These are phyloP conservation scores for Alfaro cultratus DNA, from an alignment of 2,797 vertebrate genomes.

Conservation along the genomic window DNA sequence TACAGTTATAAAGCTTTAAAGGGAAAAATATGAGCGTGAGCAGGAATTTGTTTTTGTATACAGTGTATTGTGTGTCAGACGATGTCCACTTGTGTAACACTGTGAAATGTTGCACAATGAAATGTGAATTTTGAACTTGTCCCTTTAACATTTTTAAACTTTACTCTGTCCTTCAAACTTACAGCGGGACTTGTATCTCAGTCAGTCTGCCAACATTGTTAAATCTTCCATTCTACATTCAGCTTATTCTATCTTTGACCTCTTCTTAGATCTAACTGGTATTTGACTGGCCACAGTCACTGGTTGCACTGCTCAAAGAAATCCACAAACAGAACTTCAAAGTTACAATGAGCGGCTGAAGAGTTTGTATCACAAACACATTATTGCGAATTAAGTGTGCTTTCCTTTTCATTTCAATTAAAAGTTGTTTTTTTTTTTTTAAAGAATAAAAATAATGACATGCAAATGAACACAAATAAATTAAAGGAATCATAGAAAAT, in stretches of 20 bases:
- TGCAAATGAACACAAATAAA: conserved; percentile 74
- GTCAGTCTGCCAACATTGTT: conserved; percentile 25
- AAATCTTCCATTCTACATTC: conserved; percentile 55
- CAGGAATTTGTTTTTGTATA: conserved; percentile 8
- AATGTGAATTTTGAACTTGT: conserved; percentile 7
- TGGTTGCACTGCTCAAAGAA: conserved; percentile 50
- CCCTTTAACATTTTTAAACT: conserved; percentile 13
- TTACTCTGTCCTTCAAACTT: neutral
- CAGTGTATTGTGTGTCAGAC: neutral
- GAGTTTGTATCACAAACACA: conserved; percentile 79
- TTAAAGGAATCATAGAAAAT: conserved; percentile 68
- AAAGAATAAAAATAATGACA: conserved; percentile 75
- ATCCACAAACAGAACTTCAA: conserved; percentile 65
- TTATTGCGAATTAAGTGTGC: conserved; percentile 90
- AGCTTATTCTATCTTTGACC: conserved; percentile 25
- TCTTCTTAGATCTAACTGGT: conserved; percentile 24
- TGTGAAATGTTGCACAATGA: neutral
- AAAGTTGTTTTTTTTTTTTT: conserved; percentile 53
- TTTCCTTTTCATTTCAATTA: conserved; percentile 78
- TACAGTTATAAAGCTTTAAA: conserved; percentile 5
- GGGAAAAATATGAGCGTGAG: neutral
- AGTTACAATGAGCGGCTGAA: conserved; percentile 66
- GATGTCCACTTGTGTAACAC: conserved; percentile 8
- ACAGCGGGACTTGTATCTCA: neutral
- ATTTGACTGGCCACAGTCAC: conserved; percentile 46